Conservation (phyloP, 2,113 vertebrate genomes). For the Spermophilus dauricus region DNA sequence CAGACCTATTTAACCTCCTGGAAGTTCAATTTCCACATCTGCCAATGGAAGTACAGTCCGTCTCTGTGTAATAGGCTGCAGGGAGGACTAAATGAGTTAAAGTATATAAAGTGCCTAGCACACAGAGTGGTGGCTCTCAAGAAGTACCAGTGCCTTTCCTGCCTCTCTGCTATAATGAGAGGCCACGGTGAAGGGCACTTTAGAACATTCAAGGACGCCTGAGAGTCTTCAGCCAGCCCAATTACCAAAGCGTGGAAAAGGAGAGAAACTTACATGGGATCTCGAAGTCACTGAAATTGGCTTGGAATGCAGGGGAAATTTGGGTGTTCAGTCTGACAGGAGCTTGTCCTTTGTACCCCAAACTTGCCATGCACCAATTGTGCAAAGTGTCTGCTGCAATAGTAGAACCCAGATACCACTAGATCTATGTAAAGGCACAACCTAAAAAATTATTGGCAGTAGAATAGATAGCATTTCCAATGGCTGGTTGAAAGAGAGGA, state of each 20-base stretch:
- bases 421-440: not conserved
- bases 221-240: constrained; percentile 2
- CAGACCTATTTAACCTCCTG: not conserved
- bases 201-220: not conserved
- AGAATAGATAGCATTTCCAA: constrained; percentile 31
- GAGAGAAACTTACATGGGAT: not conserved
- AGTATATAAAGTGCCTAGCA: not conserved
- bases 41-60: not conserved
- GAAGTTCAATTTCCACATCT: not conserved
- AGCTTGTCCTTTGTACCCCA: not conserved
- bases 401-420: not conserved
- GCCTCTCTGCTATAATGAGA: not conserved
- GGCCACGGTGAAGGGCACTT: not conserved
- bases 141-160: not conserved
- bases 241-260: not conserved
- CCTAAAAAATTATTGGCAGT: not conserved
- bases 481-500: not conserved
- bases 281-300: not conserved
- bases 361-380: not conserved
- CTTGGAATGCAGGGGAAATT: not conserved
- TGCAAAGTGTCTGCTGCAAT: not conserved
- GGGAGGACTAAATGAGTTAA: not conserved
- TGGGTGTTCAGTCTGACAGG: not conserved
- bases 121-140: not conserved
- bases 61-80: not conserved